A percentile compares a stretch with the other conserved stretches of the same genome.
Conservation (phyloP, 2,113 vertebrate species). For the Patagioenas fasciata region DNA sequence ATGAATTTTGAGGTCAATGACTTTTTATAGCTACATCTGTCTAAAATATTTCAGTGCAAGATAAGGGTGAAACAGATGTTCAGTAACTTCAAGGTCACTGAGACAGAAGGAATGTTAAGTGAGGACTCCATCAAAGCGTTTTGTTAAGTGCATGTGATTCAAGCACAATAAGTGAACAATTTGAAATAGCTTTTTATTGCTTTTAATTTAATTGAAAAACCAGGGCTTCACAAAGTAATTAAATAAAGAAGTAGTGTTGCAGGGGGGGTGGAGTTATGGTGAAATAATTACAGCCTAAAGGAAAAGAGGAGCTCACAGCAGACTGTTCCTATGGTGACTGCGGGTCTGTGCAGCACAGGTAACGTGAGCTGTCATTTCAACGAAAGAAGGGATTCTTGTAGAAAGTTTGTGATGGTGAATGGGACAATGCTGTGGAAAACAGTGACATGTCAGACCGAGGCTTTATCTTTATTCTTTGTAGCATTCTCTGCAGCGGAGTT, state of each 20-base stretch:
- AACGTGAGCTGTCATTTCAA: background rate
- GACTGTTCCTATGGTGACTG: background rate
- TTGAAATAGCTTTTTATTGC: conserved; percentile 46
- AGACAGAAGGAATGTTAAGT: conserved; percentile 52
- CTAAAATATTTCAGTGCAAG: conserved; percentile 45
- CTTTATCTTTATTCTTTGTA: background rate
- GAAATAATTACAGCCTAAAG: conserved; percentile 6
- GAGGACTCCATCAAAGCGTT: conserved; percentile 5
- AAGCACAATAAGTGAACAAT: conserved; percentile 19
- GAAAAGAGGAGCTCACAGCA: background rate
- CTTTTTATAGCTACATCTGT: conserved; percentile 56
- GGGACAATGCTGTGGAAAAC: background rate
- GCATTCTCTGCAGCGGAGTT: background rate
- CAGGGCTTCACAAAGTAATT: conserved; percentile 6
- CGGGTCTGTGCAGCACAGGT: background rate
- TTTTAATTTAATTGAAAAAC: conserved; percentile 40
- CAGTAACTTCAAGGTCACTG: conserved; percentile 51
- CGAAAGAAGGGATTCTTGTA: background rate
- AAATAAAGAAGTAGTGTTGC: background rate
- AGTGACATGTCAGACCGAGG: background rate
- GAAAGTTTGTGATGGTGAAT: background rate
- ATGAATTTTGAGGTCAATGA: conserved; percentile 63
- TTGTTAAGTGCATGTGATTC: conserved; percentile 28
- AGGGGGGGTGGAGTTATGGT: background rate
- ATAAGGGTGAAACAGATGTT: conserved; percentile 62